phyloP scores from a whole-genome alignment of 2,888 invertebrate species.

The Andrena hattorfiana region DNA sequence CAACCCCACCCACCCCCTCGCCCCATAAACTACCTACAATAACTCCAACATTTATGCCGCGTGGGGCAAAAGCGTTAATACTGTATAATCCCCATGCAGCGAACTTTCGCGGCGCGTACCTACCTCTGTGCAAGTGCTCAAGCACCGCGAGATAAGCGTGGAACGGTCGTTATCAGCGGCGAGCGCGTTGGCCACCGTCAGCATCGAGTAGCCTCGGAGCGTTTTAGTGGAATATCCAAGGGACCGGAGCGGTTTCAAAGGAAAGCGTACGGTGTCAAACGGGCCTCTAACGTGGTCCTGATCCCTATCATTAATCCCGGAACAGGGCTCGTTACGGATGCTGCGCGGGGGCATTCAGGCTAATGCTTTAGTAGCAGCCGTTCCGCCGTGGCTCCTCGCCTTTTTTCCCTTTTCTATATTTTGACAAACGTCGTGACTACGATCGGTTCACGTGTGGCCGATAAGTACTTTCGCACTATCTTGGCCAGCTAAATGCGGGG shows the following conservation, averaged over 20 bases:
- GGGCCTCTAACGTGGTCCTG: constrained; percentile 18
- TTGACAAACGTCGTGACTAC: constrained; percentile 7
- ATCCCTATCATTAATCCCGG: constrained; percentile 30
- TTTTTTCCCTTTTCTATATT: constrained; percentile 4
- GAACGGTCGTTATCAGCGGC: not conserved
- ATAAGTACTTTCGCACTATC: constrained; percentile 28
- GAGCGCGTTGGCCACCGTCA: not conserved
- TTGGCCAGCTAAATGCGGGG: constrained; percentile 3
- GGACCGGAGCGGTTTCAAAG: constrained; percentile 29
- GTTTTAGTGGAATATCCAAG: not conserved
- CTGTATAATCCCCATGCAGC: not conserved
- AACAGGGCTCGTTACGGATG: constrained; percentile 28
- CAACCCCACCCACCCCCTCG: not conserved
- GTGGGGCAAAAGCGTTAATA: not conserved
- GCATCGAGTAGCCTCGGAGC: constrained; percentile 11
- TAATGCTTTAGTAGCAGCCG: constrained; percentile 28
- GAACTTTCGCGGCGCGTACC: not conserved
- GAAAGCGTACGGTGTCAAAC: constrained; percentile 36
- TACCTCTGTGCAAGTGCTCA: not conserved
- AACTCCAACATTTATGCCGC: not conserved
- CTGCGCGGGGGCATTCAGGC: constrained; percentile 8
- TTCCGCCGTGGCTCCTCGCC: not conserved
- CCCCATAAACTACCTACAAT: not conserved
- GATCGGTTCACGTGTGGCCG: constrained; percentile 2
- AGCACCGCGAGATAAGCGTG: not conserved